Conservation (phyloP, 2,113 vertebrate species). For the Columba livia region DNA sequence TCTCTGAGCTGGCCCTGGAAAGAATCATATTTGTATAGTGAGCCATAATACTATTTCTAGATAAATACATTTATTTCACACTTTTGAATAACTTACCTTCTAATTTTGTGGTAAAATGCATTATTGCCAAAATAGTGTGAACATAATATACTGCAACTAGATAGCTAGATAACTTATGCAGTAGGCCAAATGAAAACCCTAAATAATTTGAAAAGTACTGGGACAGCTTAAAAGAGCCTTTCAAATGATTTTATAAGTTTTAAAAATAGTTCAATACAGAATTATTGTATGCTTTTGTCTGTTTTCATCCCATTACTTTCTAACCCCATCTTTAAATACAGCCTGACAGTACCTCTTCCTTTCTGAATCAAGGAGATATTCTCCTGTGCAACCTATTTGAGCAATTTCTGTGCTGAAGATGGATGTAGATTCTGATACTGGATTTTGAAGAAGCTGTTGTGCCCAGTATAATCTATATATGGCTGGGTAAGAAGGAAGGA, state of each 20-base stretch:
- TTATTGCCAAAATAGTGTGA: neutral
- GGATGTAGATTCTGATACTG: neutral
- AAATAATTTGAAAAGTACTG: neutral
- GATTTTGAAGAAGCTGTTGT: neutral
- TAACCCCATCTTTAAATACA: neutral
- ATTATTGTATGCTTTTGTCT: neutral
- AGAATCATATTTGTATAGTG: constrained; percentile 3
- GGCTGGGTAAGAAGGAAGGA: neutral
- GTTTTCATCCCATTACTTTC: neutral
- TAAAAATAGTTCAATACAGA: neutral
- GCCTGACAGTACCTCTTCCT: neutral
- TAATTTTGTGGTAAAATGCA: neutral
- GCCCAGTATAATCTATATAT: neutral
- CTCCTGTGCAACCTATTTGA: fast-evolving
- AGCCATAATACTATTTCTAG: neutral
- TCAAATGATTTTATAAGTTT: neutral
- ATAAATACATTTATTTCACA: neutral
- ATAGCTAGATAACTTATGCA: neutral
- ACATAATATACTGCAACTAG: constrained; percentile 10
- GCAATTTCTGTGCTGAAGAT: neutral
- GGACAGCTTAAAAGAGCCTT: neutral
- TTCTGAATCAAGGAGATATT: neutral
- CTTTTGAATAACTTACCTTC: constrained; percentile 32
- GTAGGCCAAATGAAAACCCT: neutral
- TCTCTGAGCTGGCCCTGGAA: neutral